These are phyloP conservation scores for Ovibos moschatus DNA, from an alignment of 2,113 vertebrate species.

Conservation along the genomic window DNA sequence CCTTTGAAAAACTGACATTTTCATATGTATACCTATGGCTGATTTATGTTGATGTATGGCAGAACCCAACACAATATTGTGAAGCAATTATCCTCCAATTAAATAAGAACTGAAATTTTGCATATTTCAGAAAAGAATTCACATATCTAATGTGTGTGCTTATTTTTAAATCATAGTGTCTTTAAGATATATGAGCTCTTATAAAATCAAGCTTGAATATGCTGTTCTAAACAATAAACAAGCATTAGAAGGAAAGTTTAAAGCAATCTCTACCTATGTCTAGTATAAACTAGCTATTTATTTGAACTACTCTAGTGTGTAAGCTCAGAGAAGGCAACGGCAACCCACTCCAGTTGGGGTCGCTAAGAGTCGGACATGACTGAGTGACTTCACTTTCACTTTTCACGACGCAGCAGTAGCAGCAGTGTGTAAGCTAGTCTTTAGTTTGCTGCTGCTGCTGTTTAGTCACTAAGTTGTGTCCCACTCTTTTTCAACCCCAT, in stretches of 20 bases:
- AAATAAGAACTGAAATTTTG: neutral
- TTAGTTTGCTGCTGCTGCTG: neutral
- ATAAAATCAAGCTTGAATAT: neutral
- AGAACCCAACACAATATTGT: neutral
- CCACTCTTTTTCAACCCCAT: neutral
- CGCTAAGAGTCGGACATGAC: fast-evolving
- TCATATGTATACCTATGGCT: neutral
- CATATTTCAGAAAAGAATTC: neutral
- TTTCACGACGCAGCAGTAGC: too few relatives aligned
- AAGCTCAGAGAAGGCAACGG: neutral
- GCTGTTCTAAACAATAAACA: neutral
- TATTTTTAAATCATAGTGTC: neutral
- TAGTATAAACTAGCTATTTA: neutral
- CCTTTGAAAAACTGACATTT: neutral
- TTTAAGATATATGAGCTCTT: neutral
- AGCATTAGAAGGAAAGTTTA: neutral
- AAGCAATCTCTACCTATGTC: neutral
- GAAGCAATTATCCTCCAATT: neutral
- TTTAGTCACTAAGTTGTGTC: neutral
- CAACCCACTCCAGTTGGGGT: too few relatives aligned
- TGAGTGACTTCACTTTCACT: too few relatives aligned
- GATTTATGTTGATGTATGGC: neutral
- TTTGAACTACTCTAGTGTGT: neutral
- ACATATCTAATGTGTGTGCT: neutral
- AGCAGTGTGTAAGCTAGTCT: neutral